These are phyloP conservation scores for Columba livia DNA, from an alignment of 2,113 vertebrate genomes.

Conservation along the genomic window DNA sequence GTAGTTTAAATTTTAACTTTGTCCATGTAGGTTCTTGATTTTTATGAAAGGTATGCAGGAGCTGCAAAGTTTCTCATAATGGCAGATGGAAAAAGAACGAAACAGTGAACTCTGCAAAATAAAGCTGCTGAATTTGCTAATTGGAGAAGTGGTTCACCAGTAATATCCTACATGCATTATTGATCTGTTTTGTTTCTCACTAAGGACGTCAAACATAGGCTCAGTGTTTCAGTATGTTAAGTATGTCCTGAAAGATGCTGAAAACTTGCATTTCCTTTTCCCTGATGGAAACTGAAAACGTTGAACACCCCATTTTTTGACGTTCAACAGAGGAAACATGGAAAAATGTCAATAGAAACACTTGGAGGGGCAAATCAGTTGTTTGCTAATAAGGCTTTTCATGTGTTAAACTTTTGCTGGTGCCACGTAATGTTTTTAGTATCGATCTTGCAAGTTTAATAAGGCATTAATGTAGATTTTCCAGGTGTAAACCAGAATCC, in stretches of 20 bases:
- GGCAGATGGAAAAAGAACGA: neutral
- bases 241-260: neutral
- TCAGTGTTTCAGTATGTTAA: neutral
- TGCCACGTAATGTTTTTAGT: neutral
- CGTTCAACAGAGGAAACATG: neutral
- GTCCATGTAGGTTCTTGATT: neutral
- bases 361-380: neutral
- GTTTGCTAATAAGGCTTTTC: neutral
- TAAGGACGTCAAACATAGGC: neutral
- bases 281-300: neutral
- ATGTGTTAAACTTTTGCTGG: neutral
- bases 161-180: neutral
- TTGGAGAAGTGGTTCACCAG: neutral
- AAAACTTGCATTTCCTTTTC: neutral
- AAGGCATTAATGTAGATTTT: neutral
- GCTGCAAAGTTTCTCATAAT: neutral
- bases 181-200: neutral
- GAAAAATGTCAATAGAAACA: neutral
- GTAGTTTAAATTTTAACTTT: neutral
- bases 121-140: neutral
- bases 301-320: neutral
- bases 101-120: neutral
- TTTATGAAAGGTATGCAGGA: neutral
- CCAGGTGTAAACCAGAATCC: neutral
- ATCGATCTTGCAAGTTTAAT: neutral